These are phyloP conservation scores for Tribolium madens DNA, from an alignment of 1,140 invertebrate species.

Conservation along the genomic window DNA sequence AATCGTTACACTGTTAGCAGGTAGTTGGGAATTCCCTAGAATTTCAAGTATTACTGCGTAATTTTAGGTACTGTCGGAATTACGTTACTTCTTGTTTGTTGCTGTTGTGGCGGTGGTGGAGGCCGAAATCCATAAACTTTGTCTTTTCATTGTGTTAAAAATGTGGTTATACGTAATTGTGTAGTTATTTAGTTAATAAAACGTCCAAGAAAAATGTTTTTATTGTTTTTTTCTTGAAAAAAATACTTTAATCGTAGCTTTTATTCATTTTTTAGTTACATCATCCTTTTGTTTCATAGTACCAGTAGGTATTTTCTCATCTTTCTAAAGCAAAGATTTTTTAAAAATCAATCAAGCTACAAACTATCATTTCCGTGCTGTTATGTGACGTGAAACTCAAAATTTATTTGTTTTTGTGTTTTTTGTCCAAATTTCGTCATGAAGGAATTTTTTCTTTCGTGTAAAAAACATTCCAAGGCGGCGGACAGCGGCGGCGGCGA, in stretches of 20 bases:
- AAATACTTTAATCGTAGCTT: too few relatives aligned
- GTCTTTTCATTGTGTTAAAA: too few relatives aligned
- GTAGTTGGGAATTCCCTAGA: background rate
- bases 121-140: conserved; percentile 1
- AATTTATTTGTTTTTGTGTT: background rate
- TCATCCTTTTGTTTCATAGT: too few relatives aligned
- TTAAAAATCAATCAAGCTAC: background rate
- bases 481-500: too few relatives aligned
- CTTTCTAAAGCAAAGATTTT: too few relatives aligned
- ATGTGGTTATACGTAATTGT: too few relatives aligned
- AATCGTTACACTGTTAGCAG: conserved; percentile 19
- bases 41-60: background rate
- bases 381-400: background rate
- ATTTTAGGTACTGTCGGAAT: conserved; percentile 37
- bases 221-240: too few relatives aligned
- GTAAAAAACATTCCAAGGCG: background rate
- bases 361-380: background rate
- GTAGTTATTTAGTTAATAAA: background rate
- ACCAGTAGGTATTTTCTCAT: too few relatives aligned
- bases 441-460: background rate
- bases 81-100: conserved; percentile 32
- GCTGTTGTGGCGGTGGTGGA: conserved; percentile 35
- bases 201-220: too few relatives aligned
- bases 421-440: background rate
- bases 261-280: too few relatives aligned